phyloP scores from a whole-genome alignment of 2,113 vertebrate species.

The Dipodomys ordii region DNA sequence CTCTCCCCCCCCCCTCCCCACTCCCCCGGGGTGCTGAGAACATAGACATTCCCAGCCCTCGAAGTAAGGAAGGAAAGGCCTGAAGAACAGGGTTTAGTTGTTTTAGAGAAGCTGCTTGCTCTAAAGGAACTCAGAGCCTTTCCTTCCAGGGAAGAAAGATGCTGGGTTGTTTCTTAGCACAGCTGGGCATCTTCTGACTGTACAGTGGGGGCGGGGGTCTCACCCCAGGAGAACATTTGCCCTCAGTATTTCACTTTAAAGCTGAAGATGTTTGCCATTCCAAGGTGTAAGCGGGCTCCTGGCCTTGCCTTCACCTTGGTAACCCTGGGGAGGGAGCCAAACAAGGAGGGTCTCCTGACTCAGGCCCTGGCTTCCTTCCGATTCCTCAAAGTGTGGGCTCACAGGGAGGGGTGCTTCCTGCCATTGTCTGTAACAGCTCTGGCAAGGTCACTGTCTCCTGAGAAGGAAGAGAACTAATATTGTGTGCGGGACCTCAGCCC shows the following conservation, averaged over 20 bases:
- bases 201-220: neutral
- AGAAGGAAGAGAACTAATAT: conserved; percentile 70
- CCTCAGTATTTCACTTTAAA: neutral
- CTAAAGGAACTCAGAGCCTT: neutral
- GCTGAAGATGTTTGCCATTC: neutral
- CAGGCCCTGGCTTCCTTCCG: conserved; percentile 49
- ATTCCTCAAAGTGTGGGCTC: neutral
- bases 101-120: conserved; percentile 46
- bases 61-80: neutral
- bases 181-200: neutral
- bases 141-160: neutral
- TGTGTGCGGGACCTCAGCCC: conserved; percentile 77
- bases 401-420: conserved; percentile 62
- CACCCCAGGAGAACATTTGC: accelerated
- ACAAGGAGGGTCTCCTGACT: neutral
- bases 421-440: conserved; percentile 50
- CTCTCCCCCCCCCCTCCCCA: neutral
- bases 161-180: neutral
- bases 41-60: neutral
- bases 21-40: neutral
- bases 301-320: neutral
- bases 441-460: conserved; percentile 55
- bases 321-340: neutral
- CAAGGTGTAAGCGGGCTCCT: neutral
- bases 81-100: conserved; percentile 41